Percentiles rank a stretch among this genome's conserved stretches.
Evolutionary conservation across 2,113 vertebrate species (phyloP).

Genomic region (Xyrauchen texanus): DNA sequence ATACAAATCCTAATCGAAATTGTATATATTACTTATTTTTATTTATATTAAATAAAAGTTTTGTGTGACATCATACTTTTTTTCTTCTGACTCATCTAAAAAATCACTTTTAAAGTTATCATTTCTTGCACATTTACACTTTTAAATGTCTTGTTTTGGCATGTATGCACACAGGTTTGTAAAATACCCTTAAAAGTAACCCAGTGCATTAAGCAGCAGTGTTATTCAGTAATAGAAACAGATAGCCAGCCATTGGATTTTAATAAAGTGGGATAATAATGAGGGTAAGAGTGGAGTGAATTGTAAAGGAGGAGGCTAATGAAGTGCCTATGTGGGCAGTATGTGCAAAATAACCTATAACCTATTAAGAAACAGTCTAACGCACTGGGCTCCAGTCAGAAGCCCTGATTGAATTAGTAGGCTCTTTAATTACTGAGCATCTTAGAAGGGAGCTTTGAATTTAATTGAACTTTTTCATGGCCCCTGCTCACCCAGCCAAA

Average conservation of each 20-base stretch:
- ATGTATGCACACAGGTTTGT: conserved; percentile 58
- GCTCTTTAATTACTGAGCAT: conserved; percentile 99
- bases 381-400: conserved; percentile 87
- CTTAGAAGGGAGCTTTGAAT: conserved; percentile 98
- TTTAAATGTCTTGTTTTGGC: too few relatives aligned
- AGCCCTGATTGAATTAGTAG: conserved; percentile 98
- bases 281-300: conserved; percentile 76
- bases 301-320: conserved; percentile 79
- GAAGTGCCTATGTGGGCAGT: conserved; percentile 79
- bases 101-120: too few relatives aligned
- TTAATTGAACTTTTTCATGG: conserved; percentile 99
- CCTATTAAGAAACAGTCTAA: conserved; percentile 82
- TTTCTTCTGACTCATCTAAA: too few relatives aligned
- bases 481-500: conserved; percentile 88
- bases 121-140: too few relatives aligned
- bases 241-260: conserved; percentile 76
- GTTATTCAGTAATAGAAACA: conserved; percentile 73
- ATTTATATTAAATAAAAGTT: too few relatives aligned
- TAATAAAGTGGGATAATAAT: conserved; percentile 79
- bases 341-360: conserved; percentile 82
- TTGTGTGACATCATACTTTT: too few relatives aligned
- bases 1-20: too few relatives aligned
- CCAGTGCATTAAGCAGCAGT: conserved; percentile 62
- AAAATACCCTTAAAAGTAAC: conserved; percentile 66
- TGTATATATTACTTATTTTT: too few relatives aligned